Evolutionary conservation across 2,888 invertebrate genomes (phyloP), one percentile per base, ranked within the genome.

Genomic region (Campoplex nolae): DNA sequence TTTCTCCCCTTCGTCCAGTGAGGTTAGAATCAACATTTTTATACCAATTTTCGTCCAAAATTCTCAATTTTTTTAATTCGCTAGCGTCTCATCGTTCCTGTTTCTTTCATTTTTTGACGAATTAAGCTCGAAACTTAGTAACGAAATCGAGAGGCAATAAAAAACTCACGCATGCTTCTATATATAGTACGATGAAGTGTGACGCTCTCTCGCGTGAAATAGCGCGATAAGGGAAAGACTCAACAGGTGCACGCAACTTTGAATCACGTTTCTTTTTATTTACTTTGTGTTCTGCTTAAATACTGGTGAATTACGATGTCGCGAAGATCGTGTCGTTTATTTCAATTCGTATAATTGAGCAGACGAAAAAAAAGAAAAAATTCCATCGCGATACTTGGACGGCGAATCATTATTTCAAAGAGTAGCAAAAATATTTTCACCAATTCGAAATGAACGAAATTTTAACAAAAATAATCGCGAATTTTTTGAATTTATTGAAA

Each of bases 221-320:
- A 74, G 68, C 74, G 74, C 81, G 78, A 81, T 82, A 84, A 84
- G 74, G 75, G 70, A 80, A 86, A 68, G 75, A 85, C 76, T 88
- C 88, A 89, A 88, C 88, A 89, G 88, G 88, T 89, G 83, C 78
- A 83, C 74, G 79, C 78, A 83, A 75, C 79, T 74, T 82, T 58
- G 38, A 62, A 48, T 13, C 51, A 58, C 32, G 62, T 75, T 83
- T 75, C 77, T 81, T 68, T 71, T 38, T 35, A 65, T 51, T 13
- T 62, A 38, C 56, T 45, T 58, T 51, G 4, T 51, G 32, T 71
- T 71, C 32, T 18, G 32, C 28, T 56, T 23, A 18, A 54, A 35
- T 73, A 13, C 54, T 35, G 6, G 32, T 45, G 11, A 67, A 48
- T 32, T 56, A 65, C 38, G 23, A 56, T 38, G 42, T 23, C 32